A percentile compares a stretch with the other conserved stretches of the same genome.
Evolutionary conservation across 2,797 vertebrate species (phyloP).

Genomic region (Geotrypetes seraphini): DNA sequence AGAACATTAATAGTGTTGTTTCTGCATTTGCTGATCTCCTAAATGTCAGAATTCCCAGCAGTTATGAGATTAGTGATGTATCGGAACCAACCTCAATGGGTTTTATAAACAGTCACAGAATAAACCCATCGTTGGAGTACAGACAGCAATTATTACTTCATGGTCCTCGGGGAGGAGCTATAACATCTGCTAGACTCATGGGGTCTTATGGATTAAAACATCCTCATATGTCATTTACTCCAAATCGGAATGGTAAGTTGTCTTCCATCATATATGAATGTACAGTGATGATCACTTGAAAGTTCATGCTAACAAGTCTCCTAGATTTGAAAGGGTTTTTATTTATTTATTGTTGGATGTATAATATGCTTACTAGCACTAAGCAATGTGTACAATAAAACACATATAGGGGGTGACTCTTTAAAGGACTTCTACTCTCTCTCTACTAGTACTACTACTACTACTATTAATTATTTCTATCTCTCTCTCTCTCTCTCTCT

Average conservation of each 20-base stretch:
- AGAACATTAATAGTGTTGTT: conserved; percentile 91
- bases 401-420: no score
- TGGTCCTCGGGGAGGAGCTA: conserved; percentile 54
- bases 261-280: no score
- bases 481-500: no score
- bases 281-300: no score
- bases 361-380: no score
- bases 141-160: conserved; percentile 69
- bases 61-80: conserved; percentile 90
- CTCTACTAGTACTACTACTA: no score
- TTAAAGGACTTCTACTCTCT: no score
- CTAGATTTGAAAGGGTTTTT: no score
- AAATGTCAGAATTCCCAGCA: conserved; percentile 88
- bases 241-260: conserved; percentile 68
- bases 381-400: no score
- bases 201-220: conserved; percentile 65
- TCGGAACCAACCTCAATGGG: conserved; percentile 62
- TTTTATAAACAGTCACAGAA: conserved; percentile 40
- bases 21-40: conserved; percentile 92
- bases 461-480: no score
- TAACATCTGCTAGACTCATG: conserved; percentile 50
- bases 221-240: conserved; percentile 59
- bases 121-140: conserved; percentile 55
- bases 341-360: no score
- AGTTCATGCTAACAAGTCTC: no score